phyloP scores from a whole-genome alignment of 1,140 invertebrate genomes.

The Papilio glaucus region DNA sequence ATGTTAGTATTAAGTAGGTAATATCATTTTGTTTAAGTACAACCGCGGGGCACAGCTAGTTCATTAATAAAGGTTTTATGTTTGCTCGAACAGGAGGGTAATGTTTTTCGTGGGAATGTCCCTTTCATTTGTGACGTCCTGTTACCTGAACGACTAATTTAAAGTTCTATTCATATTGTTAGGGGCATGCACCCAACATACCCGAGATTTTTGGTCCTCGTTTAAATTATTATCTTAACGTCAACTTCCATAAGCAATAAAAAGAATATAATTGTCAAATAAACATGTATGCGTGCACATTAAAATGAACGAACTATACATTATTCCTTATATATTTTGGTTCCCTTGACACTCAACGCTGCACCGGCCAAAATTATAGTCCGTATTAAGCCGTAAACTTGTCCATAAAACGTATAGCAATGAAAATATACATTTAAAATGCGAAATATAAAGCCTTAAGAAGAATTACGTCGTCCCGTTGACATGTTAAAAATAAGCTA shows the following conservation, averaged over 20 bases:
- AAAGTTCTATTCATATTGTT: no score
- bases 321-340: not conserved
- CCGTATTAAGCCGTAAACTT: constrained; percentile 30
- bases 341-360: not conserved
- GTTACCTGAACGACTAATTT: no score
- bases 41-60: no score
- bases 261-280: constrained; percentile 20
- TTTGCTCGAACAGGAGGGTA: no score
- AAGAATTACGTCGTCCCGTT: constrained; percentile 10
- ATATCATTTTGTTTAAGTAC: no score
- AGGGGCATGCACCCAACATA: no score
- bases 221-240: not conserved
- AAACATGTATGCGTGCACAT: constrained; percentile 7
- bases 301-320: no score
- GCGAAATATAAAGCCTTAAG: constrained; percentile 6
- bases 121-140: no score
- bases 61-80: no score
- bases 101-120: no score
- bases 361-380: constrained; percentile 16
- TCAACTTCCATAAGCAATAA: not conserved
- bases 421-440: constrained; percentile 15
- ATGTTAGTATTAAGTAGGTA: no score
- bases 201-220: no score
- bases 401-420: constrained; percentile 10
- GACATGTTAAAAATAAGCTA: constrained; percentile 39